Percentiles rank a stretch among this genome's conserved stretches.
These are phyloP conservation scores for Machimus atricapillus DNA, from an alignment of 2,888 invertebrate species.

Conservation along the genomic window DNA sequence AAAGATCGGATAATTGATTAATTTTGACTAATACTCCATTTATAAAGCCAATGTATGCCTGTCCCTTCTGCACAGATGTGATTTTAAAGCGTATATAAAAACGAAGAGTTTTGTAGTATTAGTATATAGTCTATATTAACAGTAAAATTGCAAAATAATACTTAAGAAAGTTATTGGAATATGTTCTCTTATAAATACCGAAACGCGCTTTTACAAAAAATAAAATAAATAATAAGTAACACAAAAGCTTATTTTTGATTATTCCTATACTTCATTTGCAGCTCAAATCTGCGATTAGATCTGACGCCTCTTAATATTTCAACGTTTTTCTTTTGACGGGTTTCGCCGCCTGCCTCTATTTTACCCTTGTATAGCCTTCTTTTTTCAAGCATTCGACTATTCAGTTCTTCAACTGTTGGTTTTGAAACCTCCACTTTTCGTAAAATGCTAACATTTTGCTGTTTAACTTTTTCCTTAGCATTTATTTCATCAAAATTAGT, in stretches of 20 bases:
- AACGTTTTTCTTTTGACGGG: slow-evolving; percentile 42
- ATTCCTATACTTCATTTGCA: slow-evolving; percentile 73
- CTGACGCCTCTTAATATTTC: slow-evolving; percentile 70
- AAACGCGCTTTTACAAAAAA: not conserved
- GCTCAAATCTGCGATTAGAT: slow-evolving; percentile 74
- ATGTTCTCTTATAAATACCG: not conserved
- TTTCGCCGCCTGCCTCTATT: not conserved
- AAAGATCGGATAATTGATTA: no score
- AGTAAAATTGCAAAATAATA: not conserved
- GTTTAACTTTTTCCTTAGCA: not conserved
- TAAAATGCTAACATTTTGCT: not conserved
- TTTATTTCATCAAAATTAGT: not conserved
- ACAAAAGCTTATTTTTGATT: not conserved
- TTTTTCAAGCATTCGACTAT: not conserved
- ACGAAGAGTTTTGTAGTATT: not conserved
- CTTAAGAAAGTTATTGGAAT: not conserved
- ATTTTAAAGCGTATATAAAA: not conserved
- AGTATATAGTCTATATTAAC: not conserved
- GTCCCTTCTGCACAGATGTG: no score
- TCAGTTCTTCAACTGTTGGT: not conserved
- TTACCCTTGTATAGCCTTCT: slow-evolving; percentile 56
- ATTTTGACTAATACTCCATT: no score
- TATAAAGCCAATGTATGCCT: no score
- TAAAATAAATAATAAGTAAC: not conserved
- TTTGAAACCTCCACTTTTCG: not conserved